Evolutionary conservation across 2,888 invertebrate genomes (phyloP).

Genomic region (Cryptocephalus primarius): DNA sequence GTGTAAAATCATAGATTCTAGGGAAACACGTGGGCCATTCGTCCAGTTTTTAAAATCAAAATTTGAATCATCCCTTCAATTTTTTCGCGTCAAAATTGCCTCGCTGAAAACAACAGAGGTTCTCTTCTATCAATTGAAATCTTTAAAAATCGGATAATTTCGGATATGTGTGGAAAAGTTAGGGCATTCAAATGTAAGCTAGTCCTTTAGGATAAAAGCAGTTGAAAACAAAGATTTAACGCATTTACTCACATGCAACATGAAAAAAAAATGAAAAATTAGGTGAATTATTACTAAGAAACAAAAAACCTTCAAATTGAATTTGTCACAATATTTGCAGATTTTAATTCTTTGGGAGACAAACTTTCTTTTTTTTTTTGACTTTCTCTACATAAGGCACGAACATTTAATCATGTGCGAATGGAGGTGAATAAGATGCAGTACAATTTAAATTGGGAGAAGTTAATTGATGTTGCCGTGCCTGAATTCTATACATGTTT

Average conservation of each 20-base stretch:
- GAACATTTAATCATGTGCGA: background rate
- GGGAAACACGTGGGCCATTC: too few species aligned
- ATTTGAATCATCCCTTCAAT: too few species aligned
- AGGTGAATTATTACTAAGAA: background rate
- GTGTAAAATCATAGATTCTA: too few species aligned
- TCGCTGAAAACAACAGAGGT: too few species aligned
- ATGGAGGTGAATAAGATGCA: too few species aligned
- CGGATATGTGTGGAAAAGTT: background rate
- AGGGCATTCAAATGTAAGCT: constrained; percentile 1
- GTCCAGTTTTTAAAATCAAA: too few species aligned
- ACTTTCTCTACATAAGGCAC: background rate
- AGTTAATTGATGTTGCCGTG: too few species aligned
- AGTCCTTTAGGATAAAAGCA: background rate
- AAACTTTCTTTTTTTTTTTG: constrained; percentile 1
- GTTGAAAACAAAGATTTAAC: background rate
- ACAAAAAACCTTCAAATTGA: background rate
- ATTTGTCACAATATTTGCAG: background rate
- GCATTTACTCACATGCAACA: background rate
- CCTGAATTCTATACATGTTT: too few species aligned
- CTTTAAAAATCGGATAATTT: background rate
- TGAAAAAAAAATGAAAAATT: background rate
- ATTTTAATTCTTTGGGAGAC: background rate
- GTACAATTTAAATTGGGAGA: too few species aligned
- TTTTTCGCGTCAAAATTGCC: too few species aligned
- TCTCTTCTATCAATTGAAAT: too few species aligned